Conservation (phyloP, 2,113 vertebrate genomes). For the Stegastes partitus region DNA sequence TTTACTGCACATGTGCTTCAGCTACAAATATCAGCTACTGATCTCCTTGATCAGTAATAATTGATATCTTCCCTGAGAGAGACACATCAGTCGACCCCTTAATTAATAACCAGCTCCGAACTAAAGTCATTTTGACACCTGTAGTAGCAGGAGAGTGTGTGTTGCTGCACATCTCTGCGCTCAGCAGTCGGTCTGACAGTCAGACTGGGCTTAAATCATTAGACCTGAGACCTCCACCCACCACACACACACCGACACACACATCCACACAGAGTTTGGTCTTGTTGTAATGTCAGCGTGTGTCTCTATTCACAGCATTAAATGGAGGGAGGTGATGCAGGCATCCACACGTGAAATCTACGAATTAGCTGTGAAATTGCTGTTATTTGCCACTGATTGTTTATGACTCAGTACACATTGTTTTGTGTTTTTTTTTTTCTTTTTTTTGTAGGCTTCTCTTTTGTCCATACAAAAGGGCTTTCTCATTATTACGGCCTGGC, state of each 20-base stretch:
- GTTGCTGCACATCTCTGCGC: slow-evolving; percentile 33
- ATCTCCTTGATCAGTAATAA: too few relatives aligned
- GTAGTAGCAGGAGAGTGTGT: background rate
- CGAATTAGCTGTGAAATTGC: slow-evolving; percentile 85
- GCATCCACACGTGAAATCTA: slow-evolving; percentile 83
- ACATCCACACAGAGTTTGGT: slow-evolving; percentile 16
- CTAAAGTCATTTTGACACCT: slow-evolving; percentile 6
- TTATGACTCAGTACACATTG: slow-evolving; percentile 79
- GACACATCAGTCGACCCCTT: too few relatives aligned
- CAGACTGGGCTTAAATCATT: slow-evolving; percentile 63
- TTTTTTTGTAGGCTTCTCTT: slow-evolving; percentile 27
- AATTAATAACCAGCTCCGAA: slow-evolving; percentile 6
- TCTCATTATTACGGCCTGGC: slow-evolving; percentile 65
- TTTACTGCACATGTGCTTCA: too few relatives aligned
- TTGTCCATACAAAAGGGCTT: slow-evolving; percentile 57
- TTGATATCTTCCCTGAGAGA: too few relatives aligned
- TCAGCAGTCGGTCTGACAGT: slow-evolving; percentile 51
- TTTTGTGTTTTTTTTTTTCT: slow-evolving; percentile 26
- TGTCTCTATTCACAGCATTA: slow-evolving; percentile 69
- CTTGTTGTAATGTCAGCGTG: slow-evolving; percentile 53
- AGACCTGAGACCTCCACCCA: slow-evolving; percentile 31
- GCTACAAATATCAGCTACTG: too few relatives aligned
- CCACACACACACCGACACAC: slow-evolving; percentile 10
- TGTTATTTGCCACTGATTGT: slow-evolving; percentile 84
- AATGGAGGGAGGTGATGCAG: slow-evolving; percentile 73